A percentile compares a stretch with the other conserved stretches of the same genome.
Conservation (phyloP, 2,888 invertebrate genomes). For the Hirtodrosophila confusa region DNA sequence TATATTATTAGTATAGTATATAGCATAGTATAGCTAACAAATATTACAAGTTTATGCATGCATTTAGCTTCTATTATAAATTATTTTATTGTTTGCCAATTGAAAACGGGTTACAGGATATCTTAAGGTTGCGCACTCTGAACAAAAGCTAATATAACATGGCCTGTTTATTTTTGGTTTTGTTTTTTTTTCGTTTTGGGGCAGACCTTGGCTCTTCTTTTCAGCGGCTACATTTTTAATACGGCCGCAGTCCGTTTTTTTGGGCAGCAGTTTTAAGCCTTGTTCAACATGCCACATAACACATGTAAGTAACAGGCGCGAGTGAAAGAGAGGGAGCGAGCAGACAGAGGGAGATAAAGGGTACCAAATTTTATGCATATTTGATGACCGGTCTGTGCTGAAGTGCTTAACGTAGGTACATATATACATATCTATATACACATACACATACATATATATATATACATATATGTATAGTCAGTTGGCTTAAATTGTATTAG, state of each 20-base stretch:
- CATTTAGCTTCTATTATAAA: too few species aligned
- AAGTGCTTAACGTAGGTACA: background rate
- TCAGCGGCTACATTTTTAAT: conserved; percentile 49
- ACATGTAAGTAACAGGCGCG: conserved; percentile 27
- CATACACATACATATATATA: too few species aligned
- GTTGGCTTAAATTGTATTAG: too few species aligned
- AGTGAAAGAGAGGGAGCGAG: background rate
- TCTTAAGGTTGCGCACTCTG: background rate
- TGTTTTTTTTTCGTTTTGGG: background rate
- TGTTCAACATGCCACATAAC: conserved; percentile 50
- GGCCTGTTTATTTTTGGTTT: conserved; percentile 1
- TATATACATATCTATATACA: background rate
- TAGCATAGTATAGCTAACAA: too few species aligned
- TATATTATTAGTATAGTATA: too few species aligned
- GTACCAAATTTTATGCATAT: conserved; percentile 44
- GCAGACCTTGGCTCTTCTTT: conserved; percentile 13
- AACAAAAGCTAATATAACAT: background rate
- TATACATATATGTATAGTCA: too few species aligned
- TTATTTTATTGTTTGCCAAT: too few species aligned
- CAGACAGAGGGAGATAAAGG: background rate
- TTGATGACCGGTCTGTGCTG: conserved; percentile 35
- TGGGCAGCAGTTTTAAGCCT: conserved; percentile 36
- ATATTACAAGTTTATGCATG: too few species aligned
- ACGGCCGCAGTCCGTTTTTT: conserved; percentile 36
- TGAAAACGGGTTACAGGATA: too few species aligned